A percentile compares a stretch with the other conserved stretches of the same genome.
Evolutionary conservation across 2,113 vertebrate genomes (phyloP).

Genomic region (Tenebrosternarchus preto): DNA sequence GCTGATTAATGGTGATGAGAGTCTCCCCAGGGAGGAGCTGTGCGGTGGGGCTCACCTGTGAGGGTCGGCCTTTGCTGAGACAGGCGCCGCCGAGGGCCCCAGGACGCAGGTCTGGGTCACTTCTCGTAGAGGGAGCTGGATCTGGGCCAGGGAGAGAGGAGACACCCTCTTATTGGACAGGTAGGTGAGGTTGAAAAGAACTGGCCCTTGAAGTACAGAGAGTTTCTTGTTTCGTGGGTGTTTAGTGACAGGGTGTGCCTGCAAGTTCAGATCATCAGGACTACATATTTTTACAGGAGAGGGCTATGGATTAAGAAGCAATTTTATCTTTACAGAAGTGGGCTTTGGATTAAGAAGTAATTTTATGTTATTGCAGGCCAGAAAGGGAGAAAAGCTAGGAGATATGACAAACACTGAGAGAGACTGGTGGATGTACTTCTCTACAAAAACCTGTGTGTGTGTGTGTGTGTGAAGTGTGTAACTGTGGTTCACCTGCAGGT

Average conservation of each 20-base stretch:
- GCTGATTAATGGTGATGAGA: conserved; percentile 65
- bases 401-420: background rate
- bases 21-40: conserved; percentile 59
- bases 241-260: background rate
- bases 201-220: background rate
- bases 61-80: conserved; percentile 46
- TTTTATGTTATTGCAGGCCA: conserved; percentile 25
- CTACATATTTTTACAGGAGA: conserved; percentile 2
- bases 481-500: conserved; percentile 35
- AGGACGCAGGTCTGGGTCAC: conserved; percentile 42
- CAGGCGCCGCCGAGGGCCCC: conserved; percentile 36
- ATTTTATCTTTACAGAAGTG: conserved; percentile 1
- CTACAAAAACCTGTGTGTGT: background rate
- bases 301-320: background rate
- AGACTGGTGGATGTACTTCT: background rate
- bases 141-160: background rate
- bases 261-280: background rate
- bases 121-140: conserved; percentile 22
- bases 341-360: background rate
- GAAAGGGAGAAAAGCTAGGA: conserved; percentile 8
- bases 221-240: background rate
- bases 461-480: background rate
- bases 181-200: background rate
- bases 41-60: conserved; percentile 63
- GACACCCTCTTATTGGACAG: background rate